phyloP scores from a whole-genome alignment of 2,797 vertebrate genomes.

The Prunella strophiata region DNA sequence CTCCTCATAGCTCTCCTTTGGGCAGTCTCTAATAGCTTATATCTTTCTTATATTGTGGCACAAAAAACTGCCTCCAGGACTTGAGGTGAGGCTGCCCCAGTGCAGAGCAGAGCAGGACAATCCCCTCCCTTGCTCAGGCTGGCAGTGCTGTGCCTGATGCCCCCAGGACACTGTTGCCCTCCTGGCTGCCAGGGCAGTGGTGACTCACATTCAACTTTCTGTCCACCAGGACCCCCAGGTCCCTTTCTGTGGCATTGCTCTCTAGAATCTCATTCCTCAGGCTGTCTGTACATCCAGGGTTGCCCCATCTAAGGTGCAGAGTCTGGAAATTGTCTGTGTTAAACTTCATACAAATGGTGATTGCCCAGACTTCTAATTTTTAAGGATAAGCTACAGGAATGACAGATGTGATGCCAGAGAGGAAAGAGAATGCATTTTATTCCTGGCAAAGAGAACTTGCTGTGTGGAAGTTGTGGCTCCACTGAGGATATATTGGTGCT shows the following conservation, averaged over 20 bases:
- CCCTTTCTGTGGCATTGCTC: neutral
- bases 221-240: neutral
- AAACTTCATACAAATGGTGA: neutral
- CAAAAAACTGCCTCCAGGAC: neutral
- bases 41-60: accelerated
- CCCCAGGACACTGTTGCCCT: accelerated
- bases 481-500: neutral
- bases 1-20: neutral
- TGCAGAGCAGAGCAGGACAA: neutral
- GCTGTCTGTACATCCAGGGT: accelerated
- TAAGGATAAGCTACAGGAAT: neutral
- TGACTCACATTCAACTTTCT: neutral
- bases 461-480: neutral
- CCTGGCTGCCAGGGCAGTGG: neutral
- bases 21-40: accelerated
- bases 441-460: neutral
- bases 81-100: accelerated
- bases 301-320: neutral
- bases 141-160: accelerated
- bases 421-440: neutral
- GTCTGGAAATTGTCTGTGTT: neutral
- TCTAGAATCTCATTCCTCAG: neutral
- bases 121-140: accelerated
- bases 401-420: neutral
- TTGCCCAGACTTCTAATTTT: neutral